Evolutionary conservation across 2,113 vertebrate genomes (phyloP), one percentile per base, ranked within the genome.

Genomic region (Elachura formosa): DNA sequence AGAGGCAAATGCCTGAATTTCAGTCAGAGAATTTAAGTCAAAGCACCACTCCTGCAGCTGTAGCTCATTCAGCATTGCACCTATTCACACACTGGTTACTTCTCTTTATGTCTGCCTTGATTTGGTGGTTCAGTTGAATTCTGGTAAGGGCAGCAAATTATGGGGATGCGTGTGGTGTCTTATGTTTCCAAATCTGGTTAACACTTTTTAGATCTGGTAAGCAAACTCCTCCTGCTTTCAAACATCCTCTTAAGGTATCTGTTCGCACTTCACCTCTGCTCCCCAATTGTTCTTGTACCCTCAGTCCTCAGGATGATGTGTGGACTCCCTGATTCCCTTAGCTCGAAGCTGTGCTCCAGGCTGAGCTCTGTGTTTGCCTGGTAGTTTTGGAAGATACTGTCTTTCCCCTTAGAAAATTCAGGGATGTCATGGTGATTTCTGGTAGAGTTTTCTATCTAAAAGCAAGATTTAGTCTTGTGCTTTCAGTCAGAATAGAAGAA

Each of bases 331-430:
- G 48, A 17, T 28, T 81, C 10, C n/a, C n/a, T 67, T n/a, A 80
- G n/a, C 16, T 26, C 7, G 3, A 63, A 43, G 29, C 25, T n/a
- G n/a, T 2, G 0, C 56, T 86, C 7, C 8, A 75, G 29, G 28
- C 14, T 16, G 1, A 34, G 0, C 84, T 74, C 21, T 66, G 11
- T 66, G 11, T 73, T 68, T 11, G 1, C 51, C 41, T 2, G 1
- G 8, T 69, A 40, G 5, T n/a, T 80, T 89, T n/a, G 56, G 20
- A 55, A 6, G 12, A n/a, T 88, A 79, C 46, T 71, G 4, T 59
- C 14, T 89, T 75, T 89, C 48, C 21, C 43, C 23, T 49, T 75
- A 46, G 40, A 72, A 89, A 75, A 49, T 55, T 43, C 14, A 29
- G 36, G 22, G 11, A 31, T 11, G 12, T 59, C 67, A 80, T 6